Evolutionary conservation across 2,888 invertebrate genomes (phyloP), one percentile per base, ranked within the genome.

Genomic region (Neuroscelio doddi): DNA sequence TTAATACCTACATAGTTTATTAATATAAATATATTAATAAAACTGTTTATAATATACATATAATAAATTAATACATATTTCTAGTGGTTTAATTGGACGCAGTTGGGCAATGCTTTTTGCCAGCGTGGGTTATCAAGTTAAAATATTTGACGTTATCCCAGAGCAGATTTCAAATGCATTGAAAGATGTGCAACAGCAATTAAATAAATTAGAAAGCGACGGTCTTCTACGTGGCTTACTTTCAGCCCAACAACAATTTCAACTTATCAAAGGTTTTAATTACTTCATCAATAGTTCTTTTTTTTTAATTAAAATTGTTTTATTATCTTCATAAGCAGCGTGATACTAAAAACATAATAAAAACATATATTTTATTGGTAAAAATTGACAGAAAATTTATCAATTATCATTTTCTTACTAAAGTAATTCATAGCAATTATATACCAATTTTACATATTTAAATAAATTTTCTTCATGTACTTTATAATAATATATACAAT

Each of bases 81-180:
- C 42, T 84, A 98, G 97, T 83, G 98, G 98, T 1, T 87, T 98
- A 49, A 97, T 98, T 75, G 98, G 98, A 1, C 90, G 95, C 53
- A 97, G 97, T 75, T 98, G 97, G 96, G 93, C 97, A 0, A 97
- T 98, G 96, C 87, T 98, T 27, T 98, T 97, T 85, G 96, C 96
- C 0, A 91, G 94, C 5, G 94, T 92, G 3, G 97, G 97, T 7
- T 97, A 97, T 84, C 88, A 92, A 80, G 97, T 98, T 21, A 87
- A 88, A 9, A 87, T 98, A 44, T 98, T 91, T 82, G 98, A 98
- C 78, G 91, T 94, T 47, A 86, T 92, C 29, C 88, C 90, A 0
- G 88, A 91, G 67, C 94, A 94, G 85, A 90, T 96, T 16, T 84
- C 89, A 8, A 88, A 88, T 44, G 95, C 96, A 0, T 84, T 96